phyloP scores from a whole-genome alignment of 2,113 vertebrate species.

The Cebus imitator region DNA sequence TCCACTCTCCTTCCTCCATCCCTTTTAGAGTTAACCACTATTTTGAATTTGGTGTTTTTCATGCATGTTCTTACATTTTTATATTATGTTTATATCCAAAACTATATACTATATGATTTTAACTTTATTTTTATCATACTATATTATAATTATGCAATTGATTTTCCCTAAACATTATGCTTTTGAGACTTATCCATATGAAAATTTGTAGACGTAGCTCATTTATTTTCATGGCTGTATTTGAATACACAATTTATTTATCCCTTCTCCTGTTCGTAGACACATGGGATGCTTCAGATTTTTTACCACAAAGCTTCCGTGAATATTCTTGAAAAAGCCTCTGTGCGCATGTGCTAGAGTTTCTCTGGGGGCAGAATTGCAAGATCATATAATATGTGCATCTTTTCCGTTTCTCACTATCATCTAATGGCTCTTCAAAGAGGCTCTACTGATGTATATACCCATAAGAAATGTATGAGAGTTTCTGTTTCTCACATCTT shows the following conservation, averaged over 20 bases:
- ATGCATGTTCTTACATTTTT: neutral
- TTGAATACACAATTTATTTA: neutral
- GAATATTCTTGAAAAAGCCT: neutral
- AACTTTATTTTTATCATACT: neutral
- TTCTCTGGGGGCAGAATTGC: neutral
- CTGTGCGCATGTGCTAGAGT: neutral
- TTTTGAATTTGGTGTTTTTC: neutral
- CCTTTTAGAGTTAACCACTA: neutral
- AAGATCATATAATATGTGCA: neutral
- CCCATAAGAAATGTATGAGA: neutral
- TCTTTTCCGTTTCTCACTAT: neutral
- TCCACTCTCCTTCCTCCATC: neutral
- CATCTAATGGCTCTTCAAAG: neutral
- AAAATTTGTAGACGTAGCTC: neutral
- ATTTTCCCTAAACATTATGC: neutral
- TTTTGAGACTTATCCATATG: neutral
- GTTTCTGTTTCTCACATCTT: neutral
- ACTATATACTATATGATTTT: neutral
- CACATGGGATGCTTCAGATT: slow-evolving; percentile 3
- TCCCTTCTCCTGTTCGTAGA: neutral
- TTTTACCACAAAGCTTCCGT: neutral
- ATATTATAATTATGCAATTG: neutral
- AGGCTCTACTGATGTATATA: neutral
- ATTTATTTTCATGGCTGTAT: neutral
- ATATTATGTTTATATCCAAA: neutral